A percentile compares a stretch with the other conserved stretches of the same genome.
Evolutionary conservation across 2,797 vertebrate species (phyloP).

Genomic region (Ctenopoma multispine): DNA sequence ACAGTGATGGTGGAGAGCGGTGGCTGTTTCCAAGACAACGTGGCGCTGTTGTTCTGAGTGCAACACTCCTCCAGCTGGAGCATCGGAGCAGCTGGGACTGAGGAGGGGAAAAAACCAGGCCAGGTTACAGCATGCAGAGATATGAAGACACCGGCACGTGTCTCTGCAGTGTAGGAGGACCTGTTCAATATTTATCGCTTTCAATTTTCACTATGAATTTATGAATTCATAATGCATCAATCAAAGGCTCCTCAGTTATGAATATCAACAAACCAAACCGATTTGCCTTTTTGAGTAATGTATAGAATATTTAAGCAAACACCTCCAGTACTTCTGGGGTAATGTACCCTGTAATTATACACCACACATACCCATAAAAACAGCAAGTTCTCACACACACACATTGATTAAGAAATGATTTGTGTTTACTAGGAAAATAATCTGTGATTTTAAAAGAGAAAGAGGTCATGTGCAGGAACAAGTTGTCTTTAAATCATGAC

Average conservation of each 20-base stretch:
- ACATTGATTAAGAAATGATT: background rate
- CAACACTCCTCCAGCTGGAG: conserved; percentile 98
- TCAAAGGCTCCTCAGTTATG: conserved; percentile 8
- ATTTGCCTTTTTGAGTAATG: background rate
- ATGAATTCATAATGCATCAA: conserved; percentile 11
- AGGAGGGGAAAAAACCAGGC: conserved; percentile 64
- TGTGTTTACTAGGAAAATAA: background rate
- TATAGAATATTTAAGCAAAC: conserved; percentile 3
- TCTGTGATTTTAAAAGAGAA: conserved; percentile 5
- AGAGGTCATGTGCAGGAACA: conserved; percentile 3
- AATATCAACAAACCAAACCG: conserved; percentile 16
- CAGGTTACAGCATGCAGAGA: conserved; percentile 60
- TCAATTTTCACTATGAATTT: conserved; percentile 5
- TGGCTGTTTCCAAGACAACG: conserved; percentile 98
- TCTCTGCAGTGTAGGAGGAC: background rate
- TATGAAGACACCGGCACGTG: background rate
- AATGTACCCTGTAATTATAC: background rate
- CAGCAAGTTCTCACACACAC: background rate
- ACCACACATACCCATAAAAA: background rate
- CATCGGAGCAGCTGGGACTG: conserved; percentile 95
- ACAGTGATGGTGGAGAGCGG: conserved; percentile 94
- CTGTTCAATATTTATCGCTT: conserved; percentile 32
- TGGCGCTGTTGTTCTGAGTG: conserved; percentile 97
- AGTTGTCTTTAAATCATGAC: background rate
- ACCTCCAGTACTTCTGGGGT: background rate